Conservation (phyloP, 2,888 invertebrate species). For the Standfussiana lucernea region DNA sequence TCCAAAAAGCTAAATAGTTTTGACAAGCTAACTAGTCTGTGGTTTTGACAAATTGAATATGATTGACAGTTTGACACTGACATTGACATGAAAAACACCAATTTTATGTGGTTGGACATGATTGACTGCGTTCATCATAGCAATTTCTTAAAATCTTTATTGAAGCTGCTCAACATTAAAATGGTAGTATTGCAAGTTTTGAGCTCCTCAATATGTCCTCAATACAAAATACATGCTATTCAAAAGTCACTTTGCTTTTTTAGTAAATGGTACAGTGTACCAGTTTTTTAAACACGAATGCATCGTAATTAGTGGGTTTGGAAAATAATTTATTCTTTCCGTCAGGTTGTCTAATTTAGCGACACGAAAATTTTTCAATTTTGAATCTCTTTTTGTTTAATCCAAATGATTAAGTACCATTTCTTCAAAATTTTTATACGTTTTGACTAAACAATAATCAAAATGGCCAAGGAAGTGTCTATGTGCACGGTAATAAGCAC, state of each 20-base stretch:
- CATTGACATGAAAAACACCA: background rate
- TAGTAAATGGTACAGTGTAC: background rate
- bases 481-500: slow-evolving; percentile 85
- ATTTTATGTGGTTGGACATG: background rate
- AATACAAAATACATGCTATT: no score
- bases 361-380: slow-evolving; percentile 57
- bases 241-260: background rate
- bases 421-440: slow-evolving; percentile 55
- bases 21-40: no score
- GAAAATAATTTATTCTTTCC: slow-evolving; percentile 11
- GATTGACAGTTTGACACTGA: background rate
- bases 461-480: slow-evolving; percentile 88
- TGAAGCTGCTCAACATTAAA: background rate
- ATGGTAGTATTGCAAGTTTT: background rate
- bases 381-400: slow-evolving; percentile 61
- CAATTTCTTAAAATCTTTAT: background rate
- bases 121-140: slow-evolving; percentile 22
- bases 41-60: background rate
- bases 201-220: no score
- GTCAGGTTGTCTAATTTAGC: slow-evolving; percentile 46
- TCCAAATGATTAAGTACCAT: slow-evolving; percentile 30
- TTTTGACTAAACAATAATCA: slow-evolving; percentile 65
- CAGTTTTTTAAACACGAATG: slow-evolving; percentile 23
- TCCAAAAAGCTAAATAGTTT: background rate
- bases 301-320: background rate